Conservation (phyloP, 2,888 invertebrate genomes). For the Netelia virgata region DNA sequence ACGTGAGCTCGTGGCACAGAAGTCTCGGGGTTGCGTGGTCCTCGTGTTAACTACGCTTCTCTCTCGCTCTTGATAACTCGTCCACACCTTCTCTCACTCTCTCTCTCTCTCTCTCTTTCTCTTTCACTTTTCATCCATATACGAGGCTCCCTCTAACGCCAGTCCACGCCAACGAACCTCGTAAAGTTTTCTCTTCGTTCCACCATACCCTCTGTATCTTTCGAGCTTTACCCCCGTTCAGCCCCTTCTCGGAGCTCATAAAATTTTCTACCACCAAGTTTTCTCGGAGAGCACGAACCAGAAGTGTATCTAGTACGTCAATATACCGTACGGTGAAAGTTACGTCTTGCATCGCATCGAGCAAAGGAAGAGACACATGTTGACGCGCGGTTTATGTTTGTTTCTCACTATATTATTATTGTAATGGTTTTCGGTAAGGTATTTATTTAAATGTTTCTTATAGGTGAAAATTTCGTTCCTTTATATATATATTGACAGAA, state of each 20-base stretch:
- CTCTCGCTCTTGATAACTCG: background rate
- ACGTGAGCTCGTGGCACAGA: conserved; percentile 3
- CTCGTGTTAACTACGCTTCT: conserved; percentile 17
- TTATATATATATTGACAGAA: background rate
- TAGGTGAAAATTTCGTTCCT: background rate
- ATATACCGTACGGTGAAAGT: conserved; percentile 35
- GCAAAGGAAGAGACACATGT: conserved; percentile 1
- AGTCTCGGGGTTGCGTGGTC: conserved; percentile 16
- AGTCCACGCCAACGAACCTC: conserved; percentile 47
- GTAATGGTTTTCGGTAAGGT: conserved; percentile 9
- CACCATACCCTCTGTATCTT: too few relatives aligned
- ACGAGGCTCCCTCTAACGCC: conserved; percentile 7
- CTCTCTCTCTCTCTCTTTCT: background rate
- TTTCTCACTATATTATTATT: too few relatives aligned
- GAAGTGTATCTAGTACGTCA: conserved; percentile 25
- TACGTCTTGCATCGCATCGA: conserved; percentile 20
- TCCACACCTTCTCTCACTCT: background rate
- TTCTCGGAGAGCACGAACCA: conserved; percentile 15
- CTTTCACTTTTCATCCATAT: background rate
- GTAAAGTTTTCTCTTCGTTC: conserved; percentile 55
- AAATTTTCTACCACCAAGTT: conserved; percentile 52
- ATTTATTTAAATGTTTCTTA: background rate
- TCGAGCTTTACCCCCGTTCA: background rate
- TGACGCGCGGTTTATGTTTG: background rate
- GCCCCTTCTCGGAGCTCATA: conserved; percentile 7